Evolutionary conservation across 2,888 invertebrate genomes (phyloP), one percentile per base, ranked within the genome.

Genomic region (Pristionchus mayeri): DNA sequence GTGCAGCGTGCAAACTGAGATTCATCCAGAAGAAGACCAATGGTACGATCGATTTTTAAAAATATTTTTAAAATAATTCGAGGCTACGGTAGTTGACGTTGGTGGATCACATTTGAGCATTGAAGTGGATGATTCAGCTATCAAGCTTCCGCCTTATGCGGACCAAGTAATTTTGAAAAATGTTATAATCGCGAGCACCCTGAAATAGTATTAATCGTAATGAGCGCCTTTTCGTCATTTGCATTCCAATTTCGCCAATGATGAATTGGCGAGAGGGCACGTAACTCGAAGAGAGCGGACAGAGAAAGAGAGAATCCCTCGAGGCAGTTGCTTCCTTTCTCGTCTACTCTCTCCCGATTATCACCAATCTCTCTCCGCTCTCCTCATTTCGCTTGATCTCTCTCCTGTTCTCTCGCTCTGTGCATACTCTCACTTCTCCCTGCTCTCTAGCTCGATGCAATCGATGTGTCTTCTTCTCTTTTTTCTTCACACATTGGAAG

Each of bases 11-110:
- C 93, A 99, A 99, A 94, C 95, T 99, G 85, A 95, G 98, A 91
- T 98, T 97, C 94, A 97, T 98, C 87, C 98, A 99, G 94, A 98
- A 97, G 94, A 97, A 97, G 94, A 97, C 97, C 91, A 97, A 97
- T 93, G 95, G 97, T 97, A 67, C 0, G 37, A 27, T 78, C 27
- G 60, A 30, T 63, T n/a, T 63, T 18, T 63, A 16, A 9, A 21
- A 13, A n/a, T n/a, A n/a, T n/a, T n/a, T n/a, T n/a, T n/a, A n/a
- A n/a, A n/a, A n/a, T n/a, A n/a, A n/a, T n/a, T n/a, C n/a, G n/a
- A n/a, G n/a, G n/a, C n/a, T n/a, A n/a, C n/a, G n/a, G n/a, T n/a
- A n/a, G n/a, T n/a, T n/a, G n/a, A n/a, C n/a, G n/a, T n/a, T n/a
- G n/a, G n/a, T n/a, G n/a, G n/a, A n/a, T n/a, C n/a, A n/a, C n/a